Conservation (phyloP, 2,797 vertebrate genomes). For the Lepus townsendii region DNA sequence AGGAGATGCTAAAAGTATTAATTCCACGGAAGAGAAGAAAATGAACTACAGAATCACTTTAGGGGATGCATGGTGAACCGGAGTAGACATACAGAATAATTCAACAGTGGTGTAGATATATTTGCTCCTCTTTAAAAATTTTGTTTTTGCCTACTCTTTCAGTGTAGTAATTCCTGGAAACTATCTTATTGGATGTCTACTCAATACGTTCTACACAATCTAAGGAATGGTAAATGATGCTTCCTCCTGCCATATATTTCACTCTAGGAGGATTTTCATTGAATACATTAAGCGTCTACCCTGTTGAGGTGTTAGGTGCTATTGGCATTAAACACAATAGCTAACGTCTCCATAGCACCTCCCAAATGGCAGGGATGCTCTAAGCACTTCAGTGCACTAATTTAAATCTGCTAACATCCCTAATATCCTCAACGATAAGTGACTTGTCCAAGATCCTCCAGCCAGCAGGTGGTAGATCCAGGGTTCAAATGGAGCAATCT, state of each 20-base stretch:
- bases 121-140: neutral
- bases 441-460: neutral
- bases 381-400: neutral
- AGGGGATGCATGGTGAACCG: too few relatives aligned
- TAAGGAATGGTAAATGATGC: neutral
- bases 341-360: neutral
- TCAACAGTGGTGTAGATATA: neutral
- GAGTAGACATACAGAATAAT: neutral
- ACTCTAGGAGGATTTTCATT: neutral
- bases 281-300: neutral
- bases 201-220: neutral
- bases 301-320: neutral
- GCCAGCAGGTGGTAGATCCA: neutral
- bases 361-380: neutral
- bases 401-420: neutral
- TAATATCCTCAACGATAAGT: neutral
- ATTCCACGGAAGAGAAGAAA: neutral
- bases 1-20: neutral
- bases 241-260: neutral
- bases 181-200: neutral
- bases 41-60: neutral
- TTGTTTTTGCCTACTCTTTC: conserved; percentile 17
- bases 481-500: neutral
- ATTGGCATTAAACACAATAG: neutral
- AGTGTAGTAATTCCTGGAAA: neutral